Percentiles rank a stretch among this genome's conserved stretches.
Conservation (phyloP, 2,797 vertebrate genomes). For the Rhabdophis nuchalis region DNA sequence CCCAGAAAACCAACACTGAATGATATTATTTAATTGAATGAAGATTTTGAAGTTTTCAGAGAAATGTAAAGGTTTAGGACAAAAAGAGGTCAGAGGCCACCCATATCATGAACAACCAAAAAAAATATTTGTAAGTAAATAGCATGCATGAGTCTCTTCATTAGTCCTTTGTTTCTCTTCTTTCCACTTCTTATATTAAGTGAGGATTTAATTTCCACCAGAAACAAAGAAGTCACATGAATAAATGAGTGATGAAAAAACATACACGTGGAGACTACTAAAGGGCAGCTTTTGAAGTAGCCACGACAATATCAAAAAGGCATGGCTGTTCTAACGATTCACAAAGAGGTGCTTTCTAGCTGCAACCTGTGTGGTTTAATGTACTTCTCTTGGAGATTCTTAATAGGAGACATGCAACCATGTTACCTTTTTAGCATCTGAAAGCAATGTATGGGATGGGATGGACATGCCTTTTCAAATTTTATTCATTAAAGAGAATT, state of each 20-base stretch:
- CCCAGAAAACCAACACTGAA: no score
- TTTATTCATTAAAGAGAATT: background rate
- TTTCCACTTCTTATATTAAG: background rate
- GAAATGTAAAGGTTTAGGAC: background rate
- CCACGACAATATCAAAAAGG: background rate
- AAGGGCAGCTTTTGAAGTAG: background rate
- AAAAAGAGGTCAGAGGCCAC: background rate
- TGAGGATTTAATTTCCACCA: background rate
- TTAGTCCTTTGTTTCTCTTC: background rate
- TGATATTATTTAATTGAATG: background rate
- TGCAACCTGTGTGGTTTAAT: background rate
- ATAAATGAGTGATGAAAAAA: background rate
- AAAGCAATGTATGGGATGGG: background rate
- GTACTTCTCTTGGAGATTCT: background rate
- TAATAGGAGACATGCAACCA: background rate
- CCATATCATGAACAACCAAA: background rate
- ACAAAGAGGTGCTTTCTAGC: background rate
- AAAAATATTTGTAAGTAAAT: background rate
- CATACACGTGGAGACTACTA: background rate
- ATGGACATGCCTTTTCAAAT: background rate
- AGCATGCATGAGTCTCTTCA: background rate
- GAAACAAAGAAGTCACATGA: background rate
- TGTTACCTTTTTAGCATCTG: background rate
- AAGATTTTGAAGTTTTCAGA: background rate
- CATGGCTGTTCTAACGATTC: background rate